Evolutionary conservation across 2,797 vertebrate species (phyloP).

Genomic region (Chelon labrosus): DNA sequence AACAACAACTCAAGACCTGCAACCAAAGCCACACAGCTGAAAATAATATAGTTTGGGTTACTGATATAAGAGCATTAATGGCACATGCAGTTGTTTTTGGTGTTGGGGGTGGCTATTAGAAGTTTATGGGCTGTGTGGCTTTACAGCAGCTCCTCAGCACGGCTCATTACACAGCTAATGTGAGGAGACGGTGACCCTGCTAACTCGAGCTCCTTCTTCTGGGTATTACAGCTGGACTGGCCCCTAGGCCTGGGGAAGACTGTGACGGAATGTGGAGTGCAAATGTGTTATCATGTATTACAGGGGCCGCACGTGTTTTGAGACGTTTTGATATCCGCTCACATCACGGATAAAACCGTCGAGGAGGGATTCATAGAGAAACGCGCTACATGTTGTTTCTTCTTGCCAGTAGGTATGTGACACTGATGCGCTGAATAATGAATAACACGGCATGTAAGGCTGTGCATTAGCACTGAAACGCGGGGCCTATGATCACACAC

Average conservation of each 20-base stretch:
- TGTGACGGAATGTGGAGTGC: conserved; percentile 3
- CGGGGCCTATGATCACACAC: conserved; percentile 1
- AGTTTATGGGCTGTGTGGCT: conserved; percentile 78
- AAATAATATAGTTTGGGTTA: conserved; percentile 14
- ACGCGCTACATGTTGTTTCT: not conserved
- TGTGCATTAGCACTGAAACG: conserved; percentile 12
- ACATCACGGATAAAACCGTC: not conserved
- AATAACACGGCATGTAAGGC: conserved; percentile 3
- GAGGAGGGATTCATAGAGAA: conserved; percentile 1
- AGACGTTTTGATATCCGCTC: not conserved
- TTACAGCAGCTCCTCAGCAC: conserved; percentile 71
- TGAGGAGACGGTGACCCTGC: conserved; percentile 80
- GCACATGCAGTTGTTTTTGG: conserved; percentile 45
- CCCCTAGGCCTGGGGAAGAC: conserved; percentile 43
- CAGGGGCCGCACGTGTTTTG: not conserved
- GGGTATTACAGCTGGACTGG: conserved; percentile 45
- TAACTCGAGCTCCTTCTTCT: conserved; percentile 59
- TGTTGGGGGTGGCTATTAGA: conserved; percentile 69
- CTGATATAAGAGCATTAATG: conserved; percentile 20
- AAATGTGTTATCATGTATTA: conserved; percentile 21
- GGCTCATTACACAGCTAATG: conserved; percentile 85
- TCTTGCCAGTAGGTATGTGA: not conserved
- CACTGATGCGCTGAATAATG: not conserved
- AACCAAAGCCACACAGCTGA: conserved; percentile 10
- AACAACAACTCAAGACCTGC: not conserved